Evolutionary conservation across 2,113 vertebrate species (phyloP), one percentile per base, ranked within the genome.

Genomic region (Syngnathus floridae): DNA sequence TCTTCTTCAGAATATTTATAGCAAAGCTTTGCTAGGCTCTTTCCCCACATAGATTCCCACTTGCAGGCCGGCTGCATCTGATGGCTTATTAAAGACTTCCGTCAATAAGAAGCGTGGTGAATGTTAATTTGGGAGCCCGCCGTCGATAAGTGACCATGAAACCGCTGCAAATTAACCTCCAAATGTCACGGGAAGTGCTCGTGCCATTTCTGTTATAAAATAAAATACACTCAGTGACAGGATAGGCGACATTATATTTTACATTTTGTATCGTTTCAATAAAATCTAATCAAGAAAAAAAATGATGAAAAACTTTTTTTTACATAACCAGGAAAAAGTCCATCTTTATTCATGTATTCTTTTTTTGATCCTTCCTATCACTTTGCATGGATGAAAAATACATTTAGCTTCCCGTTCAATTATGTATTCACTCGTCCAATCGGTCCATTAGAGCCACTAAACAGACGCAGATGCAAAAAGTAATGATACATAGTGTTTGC

Each of bases 91-190:
- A 90, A 90, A 88, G 86, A 90, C 87, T 82, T 86, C 83, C 90
- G 88, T 91, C 90, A 90, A 91, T 91, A 88, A 88, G 86, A 84
- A 88, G 85, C 86, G 88, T 90, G 89, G 86, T 83, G 84, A 90
- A 90, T 91, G 88, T 79, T 89, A 89, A 91, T 90, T 89, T 87
- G 80, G 68, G 73, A 81, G 77, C 69, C 81, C 74, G 69, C 87
- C 81, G 77, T 89, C 86, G 78, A 87, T 91, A 90, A 90, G 83
- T 88, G 86, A 88, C 90, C 88, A 86, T 91, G 89, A 91, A 90
- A 87, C 78, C 77, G 80, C 69, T 74, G 83, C 88, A 91, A 87
- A 91, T 92, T 90, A 92, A 91, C 90, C 90, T 91, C 90, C 74
- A 88, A 91, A 89, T 91, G 90, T 91, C 90, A 91, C 82, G 88